phyloP scores from a whole-genome alignment of 2,113 vertebrate genomes.

The Caloenas nicobarica region DNA sequence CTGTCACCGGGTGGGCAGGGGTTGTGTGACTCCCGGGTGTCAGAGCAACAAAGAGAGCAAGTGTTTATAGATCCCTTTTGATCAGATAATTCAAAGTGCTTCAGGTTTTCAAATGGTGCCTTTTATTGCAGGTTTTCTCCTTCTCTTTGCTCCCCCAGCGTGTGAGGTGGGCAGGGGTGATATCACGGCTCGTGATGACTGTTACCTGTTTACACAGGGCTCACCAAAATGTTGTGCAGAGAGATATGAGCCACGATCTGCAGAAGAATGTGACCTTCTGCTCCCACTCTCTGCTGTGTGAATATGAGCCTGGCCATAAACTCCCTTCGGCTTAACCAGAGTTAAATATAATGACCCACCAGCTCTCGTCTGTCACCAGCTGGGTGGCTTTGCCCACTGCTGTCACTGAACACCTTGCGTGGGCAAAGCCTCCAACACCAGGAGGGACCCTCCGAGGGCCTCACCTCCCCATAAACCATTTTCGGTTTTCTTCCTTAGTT shows the following conservation, averaged over 20 bases:
- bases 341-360: neutral
- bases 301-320: neutral
- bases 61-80: neutral
- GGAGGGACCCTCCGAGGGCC: neutral
- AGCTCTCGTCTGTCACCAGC: neutral
- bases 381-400: fast-evolving
- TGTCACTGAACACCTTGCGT: fast-evolving
- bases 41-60: neutral
- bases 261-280: neutral
- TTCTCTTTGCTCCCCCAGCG: neutral
- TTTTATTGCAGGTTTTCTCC: neutral
- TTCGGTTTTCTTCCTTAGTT: neutral
- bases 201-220: neutral
- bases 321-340: fast-evolving
- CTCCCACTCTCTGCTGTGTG: neutral
- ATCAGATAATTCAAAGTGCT: neutral
- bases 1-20: neutral
- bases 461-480: neutral
- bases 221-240: fast-evolving
- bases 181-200: fast-evolving
- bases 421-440: neutral
- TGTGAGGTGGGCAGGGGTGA: neutral
- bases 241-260: neutral
- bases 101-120: neutral
- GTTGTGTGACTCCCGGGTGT: neutral